phyloP scores from a whole-genome alignment of 1,140 invertebrate species.

The Pseudomyrmex gracilis region DNA sequence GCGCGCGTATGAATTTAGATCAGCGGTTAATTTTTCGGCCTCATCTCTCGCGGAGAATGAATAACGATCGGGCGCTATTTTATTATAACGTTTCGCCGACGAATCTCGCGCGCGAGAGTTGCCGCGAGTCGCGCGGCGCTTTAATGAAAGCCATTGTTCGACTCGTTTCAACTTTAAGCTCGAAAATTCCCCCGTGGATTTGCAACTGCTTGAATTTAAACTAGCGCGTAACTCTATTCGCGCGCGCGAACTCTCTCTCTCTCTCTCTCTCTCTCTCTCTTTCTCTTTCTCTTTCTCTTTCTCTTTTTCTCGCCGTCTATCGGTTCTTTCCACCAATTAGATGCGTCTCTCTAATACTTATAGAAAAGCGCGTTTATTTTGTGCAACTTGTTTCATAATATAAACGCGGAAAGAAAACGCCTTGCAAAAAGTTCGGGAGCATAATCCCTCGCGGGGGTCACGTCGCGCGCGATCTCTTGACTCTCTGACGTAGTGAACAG shows the following conservation, averaged over 20 bases:
- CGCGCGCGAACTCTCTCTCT: background rate
- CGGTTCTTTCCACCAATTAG: conserved; percentile 55
- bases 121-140: conserved; percentile 49
- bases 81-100: conserved; percentile 48
- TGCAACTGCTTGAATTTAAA: conserved; percentile 57
- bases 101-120: conserved; percentile 20
- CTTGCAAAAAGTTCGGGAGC: background rate
- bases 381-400: background rate
- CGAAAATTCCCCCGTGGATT: conserved; percentile 33
- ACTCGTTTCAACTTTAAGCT: conserved; percentile 41
- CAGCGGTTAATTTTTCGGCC: conserved; percentile 44
- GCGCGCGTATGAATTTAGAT: conserved; percentile 36
- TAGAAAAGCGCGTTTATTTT: background rate
- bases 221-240: conserved; percentile 2
- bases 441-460: background rate
- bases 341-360: conserved; percentile 18
- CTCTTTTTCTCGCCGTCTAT: conserved; percentile 4
- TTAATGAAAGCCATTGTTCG: conserved; percentile 70
- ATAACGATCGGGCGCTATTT: conserved; percentile 59
- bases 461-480: conserved; percentile 14
- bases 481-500: background rate
- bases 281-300: background rate
- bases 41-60: conserved; percentile 45
- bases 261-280: no score
- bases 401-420: no score